Evolutionary conservation across 2,113 vertebrate genomes (phyloP).

Genomic region (Rhabdornis inornatus): DNA sequence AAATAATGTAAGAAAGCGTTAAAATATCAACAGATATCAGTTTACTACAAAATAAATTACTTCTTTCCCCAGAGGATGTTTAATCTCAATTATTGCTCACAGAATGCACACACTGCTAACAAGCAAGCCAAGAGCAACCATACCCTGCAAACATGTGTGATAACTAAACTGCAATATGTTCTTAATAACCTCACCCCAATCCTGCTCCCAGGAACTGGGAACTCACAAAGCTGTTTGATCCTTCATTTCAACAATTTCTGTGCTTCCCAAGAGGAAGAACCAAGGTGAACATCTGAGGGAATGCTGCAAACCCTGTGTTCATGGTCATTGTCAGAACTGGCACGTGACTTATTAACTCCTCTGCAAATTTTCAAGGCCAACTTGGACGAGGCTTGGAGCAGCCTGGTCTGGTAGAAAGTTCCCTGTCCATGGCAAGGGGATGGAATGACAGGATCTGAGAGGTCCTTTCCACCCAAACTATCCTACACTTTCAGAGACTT

Average conservation of each 20-base stretch:
- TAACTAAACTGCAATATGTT: neutral
- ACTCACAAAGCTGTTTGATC: neutral
- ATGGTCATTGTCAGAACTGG: neutral
- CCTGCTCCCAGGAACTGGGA: neutral
- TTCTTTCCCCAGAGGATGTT: constrained; percentile 33
- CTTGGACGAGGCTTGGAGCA: neutral
- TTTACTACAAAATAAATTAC: constrained; percentile 58
- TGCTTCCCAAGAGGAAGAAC: neutral
- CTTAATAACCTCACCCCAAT: neutral
- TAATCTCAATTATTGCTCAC: constrained; percentile 37
- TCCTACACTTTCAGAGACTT: rapidly evolving
- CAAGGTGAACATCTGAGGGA: rapidly evolving
- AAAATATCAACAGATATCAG: constrained; percentile 44
- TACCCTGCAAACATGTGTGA: neutral
- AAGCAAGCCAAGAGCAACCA: neutral
- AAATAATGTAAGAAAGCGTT: constrained; percentile 39
- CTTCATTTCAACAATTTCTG: neutral
- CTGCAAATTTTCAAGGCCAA: rapidly evolving
- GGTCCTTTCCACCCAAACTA: neutral
- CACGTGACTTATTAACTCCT: neutral
- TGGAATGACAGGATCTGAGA: neutral
- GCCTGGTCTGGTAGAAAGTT: neutral
- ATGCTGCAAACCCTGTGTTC: neutral
- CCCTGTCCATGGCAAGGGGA: neutral
- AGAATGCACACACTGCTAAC: neutral